These are phyloP conservation scores for Centrocercus urophasianus DNA, from an alignment of 2,113 vertebrate species.

Conservation along the genomic window DNA sequence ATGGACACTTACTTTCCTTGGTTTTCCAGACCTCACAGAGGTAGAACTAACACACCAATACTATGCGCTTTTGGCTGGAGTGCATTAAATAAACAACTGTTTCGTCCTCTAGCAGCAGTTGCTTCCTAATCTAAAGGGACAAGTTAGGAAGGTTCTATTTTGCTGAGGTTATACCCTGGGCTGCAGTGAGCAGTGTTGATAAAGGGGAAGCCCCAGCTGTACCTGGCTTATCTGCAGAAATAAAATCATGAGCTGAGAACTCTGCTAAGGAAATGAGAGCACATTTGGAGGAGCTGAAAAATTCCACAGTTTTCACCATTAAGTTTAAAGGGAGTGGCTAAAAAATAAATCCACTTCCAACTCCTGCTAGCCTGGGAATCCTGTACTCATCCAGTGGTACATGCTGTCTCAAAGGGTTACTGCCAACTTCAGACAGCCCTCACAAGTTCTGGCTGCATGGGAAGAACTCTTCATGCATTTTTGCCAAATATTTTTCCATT, in stretches of 20 bases:
- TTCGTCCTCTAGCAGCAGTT: neutral
- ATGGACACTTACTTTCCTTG: neutral
- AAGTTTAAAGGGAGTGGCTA: neutral
- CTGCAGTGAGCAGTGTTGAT: neutral
- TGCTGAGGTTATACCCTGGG: neutral
- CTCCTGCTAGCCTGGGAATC: neutral
- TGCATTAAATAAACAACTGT: neutral
- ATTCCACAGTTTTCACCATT: neutral
- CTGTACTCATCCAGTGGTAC: neutral
- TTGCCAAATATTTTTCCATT: neutral
- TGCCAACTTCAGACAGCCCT: neutral
- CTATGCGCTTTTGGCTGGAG: neutral
- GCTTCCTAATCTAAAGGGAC: neutral
- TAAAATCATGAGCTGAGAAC: rapidly evolving
- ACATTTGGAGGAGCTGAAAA: rapidly evolving
- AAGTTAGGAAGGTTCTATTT: neutral
- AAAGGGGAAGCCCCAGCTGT: neutral
- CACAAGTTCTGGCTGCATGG: rapidly evolving
- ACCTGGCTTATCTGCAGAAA: neutral
- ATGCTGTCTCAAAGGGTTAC: neutral
- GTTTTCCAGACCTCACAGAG: neutral
- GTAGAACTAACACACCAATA: neutral
- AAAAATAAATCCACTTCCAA: neutral
- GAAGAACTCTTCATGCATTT: neutral
- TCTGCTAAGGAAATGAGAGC: neutral